These are phyloP conservation scores for Parnassius apollo DNA, from an alignment of 2,888 invertebrate species.

Conservation along the genomic window DNA sequence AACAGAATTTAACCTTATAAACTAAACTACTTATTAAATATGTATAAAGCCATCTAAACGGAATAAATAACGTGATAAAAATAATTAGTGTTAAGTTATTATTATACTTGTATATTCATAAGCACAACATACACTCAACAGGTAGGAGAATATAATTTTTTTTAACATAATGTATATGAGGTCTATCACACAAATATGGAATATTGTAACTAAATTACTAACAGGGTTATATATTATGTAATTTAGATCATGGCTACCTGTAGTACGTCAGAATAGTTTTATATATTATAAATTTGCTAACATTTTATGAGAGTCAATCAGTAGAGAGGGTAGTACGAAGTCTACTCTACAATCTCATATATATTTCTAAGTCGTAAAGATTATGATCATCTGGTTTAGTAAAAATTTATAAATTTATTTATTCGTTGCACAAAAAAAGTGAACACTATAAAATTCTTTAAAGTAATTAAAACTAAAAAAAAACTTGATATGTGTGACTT, in stretches of 20 bases:
- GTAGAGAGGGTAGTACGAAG: too few species aligned
- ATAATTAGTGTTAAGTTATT: slow-evolving; percentile 1
- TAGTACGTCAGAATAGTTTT: neutral
- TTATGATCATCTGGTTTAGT: too few species aligned
- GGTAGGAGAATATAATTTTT: slow-evolving; percentile 19
- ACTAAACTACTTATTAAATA: neutral
- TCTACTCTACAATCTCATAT: too few species aligned
- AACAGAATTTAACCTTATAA: too few species aligned
- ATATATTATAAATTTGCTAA: too few species aligned
- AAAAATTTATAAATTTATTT: too few species aligned
- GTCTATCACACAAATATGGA: slow-evolving; percentile 5
- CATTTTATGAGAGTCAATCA: too few species aligned
- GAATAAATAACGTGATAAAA: neutral
- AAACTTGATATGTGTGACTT: too few species aligned
- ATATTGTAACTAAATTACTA: slow-evolving; percentile 13
- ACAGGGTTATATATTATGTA: slow-evolving; percentile 8
- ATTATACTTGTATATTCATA: slow-evolving; percentile 11
- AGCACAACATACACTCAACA: slow-evolving; percentile 8
- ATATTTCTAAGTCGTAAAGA: too few species aligned
- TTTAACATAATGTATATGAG: slow-evolving; percentile 19
- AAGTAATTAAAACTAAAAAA: too few species aligned
- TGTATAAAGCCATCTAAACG: neutral
- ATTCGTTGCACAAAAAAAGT: too few species aligned
- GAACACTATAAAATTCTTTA: too few species aligned
- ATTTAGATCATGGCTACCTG: slow-evolving; percentile 4